These are phyloP conservation scores for Drosophila pachea DNA, from an alignment of 1,140 invertebrate species.

Conservation along the genomic window DNA sequence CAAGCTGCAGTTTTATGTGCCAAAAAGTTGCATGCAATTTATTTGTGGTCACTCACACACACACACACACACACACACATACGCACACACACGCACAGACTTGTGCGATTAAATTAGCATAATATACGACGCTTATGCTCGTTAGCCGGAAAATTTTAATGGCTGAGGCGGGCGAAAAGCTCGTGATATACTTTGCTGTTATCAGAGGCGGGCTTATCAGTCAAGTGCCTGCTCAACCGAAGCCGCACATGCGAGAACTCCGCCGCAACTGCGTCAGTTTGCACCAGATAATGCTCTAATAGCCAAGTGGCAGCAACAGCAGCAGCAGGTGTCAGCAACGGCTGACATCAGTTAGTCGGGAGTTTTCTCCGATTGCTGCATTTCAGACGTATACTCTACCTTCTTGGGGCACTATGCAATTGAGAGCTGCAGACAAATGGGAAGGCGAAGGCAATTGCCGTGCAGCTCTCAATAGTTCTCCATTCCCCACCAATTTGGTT, in stretches of 20 bases:
- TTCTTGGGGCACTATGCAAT: no score
- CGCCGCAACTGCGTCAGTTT: constrained; percentile 35
- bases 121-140: constrained; percentile 62
- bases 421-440: no score
- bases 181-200: constrained; percentile 27
- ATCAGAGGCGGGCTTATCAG: constrained; percentile 40
- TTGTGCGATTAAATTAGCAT: constrained; percentile 66
- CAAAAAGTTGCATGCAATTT: constrained; percentile 70
- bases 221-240: constrained; percentile 37
- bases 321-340: not conserved
- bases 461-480: no score
- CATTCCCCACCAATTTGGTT: no score
- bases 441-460: no score
- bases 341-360: constrained; percentile 26
- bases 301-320: constrained; percentile 1
- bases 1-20: constrained; percentile 55
- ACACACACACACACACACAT: not conserved
- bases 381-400: not conserved
- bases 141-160: constrained; percentile 53
- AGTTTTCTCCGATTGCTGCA: not conserved
- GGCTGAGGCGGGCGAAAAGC: constrained; percentile 27
- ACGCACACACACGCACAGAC: not conserved
- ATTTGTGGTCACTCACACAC: constrained; percentile 41
- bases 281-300: constrained; percentile 31
- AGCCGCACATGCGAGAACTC: constrained; percentile 20